Base-by-base conservation (phyloP, 2,888 invertebrate genomes). In the Cryptus viduatorius region DNA sequence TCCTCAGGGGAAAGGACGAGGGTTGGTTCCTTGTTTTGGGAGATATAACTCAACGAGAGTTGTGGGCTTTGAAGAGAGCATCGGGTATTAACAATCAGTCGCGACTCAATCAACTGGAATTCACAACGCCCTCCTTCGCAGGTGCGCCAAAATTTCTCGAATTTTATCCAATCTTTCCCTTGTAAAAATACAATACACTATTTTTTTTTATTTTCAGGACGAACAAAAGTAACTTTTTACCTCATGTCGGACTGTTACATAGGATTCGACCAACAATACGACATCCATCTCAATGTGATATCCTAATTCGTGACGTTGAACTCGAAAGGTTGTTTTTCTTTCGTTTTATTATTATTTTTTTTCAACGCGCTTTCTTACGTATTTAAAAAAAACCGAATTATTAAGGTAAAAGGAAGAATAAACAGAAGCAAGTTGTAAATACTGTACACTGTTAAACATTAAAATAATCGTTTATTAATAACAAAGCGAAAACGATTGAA, bases 21-120 rank as follows among this genome's bases (percentile, higher is more conserved):
- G 98, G 98, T 79, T 99, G 99, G 99, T 97, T 99, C 94, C 92
- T 98, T 1, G 95, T 98, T 0, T 94, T 99, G 8, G 99, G 98
- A 1, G 95, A 96, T 31, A 94, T 96, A 29, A 96, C 96, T 75
- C 94, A 94, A 0, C 95, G 95, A 31, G 97, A 98, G 90, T 94
- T 99, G 48, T 94, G 97, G 85, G 98, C 98, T 0, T 94, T 99
- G 91, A 98, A 98, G 93, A 94, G 99, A 71, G 94, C 97, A 0
- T 93, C 95, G 0, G 94, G 94, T 19, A 88, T 96, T 5, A 95
- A 94, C 56, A 95, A 95, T 19, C 93, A 92, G 12, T 93, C 92
- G 71, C 94, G 92, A 79, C 94, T 94, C 80, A 94, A 95, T 89
- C 95, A 95, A 78, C 92, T 97, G 48, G 95, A 95, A 31, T 96